Evolutionary conservation across 2,888 invertebrate genomes (phyloP).

Genomic region (Heliconius ismenius): DNA sequence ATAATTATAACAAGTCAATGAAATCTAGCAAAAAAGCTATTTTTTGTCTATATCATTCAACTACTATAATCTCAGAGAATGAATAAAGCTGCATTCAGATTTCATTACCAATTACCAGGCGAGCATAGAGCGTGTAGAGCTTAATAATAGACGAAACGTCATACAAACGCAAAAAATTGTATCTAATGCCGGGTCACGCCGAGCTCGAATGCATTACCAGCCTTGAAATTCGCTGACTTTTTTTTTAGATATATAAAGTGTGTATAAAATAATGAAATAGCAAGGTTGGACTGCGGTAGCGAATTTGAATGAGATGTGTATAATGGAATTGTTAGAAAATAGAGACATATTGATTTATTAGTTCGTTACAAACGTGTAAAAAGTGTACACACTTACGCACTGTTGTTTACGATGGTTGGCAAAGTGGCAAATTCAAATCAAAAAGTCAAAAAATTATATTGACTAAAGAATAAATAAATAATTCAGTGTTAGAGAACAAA

Average conservation of each 20-base stretch:
- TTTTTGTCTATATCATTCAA: neutral
- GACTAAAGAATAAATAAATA: neutral
- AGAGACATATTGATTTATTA: neutral
- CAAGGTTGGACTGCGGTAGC: constrained; percentile 13
- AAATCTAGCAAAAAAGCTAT: neutral
- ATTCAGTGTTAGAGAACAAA: neutral
- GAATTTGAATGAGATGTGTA: constrained; percentile 8
- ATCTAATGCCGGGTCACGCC: constrained; percentile 53
- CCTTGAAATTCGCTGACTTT: constrained; percentile 57
- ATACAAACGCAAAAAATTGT: constrained; percentile 46
- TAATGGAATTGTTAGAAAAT: constrained; percentile 1
- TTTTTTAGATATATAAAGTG: constrained; percentile 25
- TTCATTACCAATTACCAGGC: constrained; percentile 35
- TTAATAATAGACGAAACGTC: constrained; percentile 42
- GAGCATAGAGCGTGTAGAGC: constrained; percentile 30
- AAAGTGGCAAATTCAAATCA: neutral
- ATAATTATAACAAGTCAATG: neutral
- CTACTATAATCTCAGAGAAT: neutral
- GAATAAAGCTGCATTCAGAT: constrained; percentile 27
- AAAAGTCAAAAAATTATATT: neutral
- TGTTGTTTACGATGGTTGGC: neutral
- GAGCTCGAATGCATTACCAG: constrained; percentile 57
- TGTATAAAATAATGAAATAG: constrained; percentile 1
- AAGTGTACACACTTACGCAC: neutral
- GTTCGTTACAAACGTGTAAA: no score